Evolutionary conservation across 1,140 invertebrate species (phyloP).

Genomic region (Bactericera cockerelli): DNA sequence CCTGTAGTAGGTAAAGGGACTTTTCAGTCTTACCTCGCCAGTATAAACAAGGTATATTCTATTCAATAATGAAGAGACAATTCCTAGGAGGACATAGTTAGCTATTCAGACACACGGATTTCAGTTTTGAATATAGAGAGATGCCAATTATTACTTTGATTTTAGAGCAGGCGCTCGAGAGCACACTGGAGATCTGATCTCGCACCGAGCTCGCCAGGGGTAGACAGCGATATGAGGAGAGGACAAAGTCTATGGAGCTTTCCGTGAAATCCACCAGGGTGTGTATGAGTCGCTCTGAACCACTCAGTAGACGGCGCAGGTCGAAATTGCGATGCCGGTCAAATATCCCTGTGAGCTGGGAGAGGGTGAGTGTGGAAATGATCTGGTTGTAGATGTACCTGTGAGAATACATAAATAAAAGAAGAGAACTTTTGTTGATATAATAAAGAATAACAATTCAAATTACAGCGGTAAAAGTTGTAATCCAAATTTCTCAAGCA

Average conservation of each 20-base stretch:
- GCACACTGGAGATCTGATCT: slow-evolving; percentile 72
- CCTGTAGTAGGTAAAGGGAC: no score
- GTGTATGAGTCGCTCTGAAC: slow-evolving; percentile 82
- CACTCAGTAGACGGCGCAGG: slow-evolving; percentile 64
- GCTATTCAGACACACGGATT: no score
- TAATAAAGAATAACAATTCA: no score
- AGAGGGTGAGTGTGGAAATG: slow-evolving; percentile 64
- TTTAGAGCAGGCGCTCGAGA: slow-evolving; percentile 69
- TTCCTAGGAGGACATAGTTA: no score
- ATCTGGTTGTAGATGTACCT: slow-evolving; percentile 78
- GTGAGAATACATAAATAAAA: no score
- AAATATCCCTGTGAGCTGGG: slow-evolving; percentile 63
- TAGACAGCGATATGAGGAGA: slow-evolving; percentile 73
- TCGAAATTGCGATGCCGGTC: slow-evolving; percentile 80
- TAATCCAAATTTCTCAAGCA: no score
- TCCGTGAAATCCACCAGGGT: slow-evolving; percentile 77
- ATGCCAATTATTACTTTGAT: slow-evolving; percentile 72
- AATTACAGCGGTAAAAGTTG: no score
- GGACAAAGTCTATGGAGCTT: slow-evolving; percentile 66
- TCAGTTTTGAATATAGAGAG: no score
- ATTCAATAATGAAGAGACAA: no score
- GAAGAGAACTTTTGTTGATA: no score
- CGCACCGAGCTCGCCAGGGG: slow-evolving; percentile 60
- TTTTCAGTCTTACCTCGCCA: no score
- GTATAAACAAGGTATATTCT: no score